Evolutionary conservation across 2,797 vertebrate species (phyloP), one percentile per base, ranked within the genome.

Genomic region (Parambassis ranga): DNA sequence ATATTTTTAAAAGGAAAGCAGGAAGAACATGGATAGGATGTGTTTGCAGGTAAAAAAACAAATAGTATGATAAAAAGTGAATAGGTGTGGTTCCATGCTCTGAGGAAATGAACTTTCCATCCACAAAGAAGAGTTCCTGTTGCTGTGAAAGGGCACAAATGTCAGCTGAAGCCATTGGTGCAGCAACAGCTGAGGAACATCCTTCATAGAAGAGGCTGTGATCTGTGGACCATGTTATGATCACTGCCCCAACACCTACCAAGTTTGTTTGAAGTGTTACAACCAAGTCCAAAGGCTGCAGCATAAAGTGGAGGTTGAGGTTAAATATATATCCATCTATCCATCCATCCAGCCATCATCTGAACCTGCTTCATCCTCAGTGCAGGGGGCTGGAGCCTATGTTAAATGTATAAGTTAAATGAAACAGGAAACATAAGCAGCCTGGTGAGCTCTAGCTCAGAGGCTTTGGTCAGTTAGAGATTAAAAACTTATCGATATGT

Each of bases 31-130:
- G 36, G 60, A 22, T 8, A 30, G 32, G 37, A 8, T 3, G 10
- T 37, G n/a, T 48, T 51, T 20, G 3, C 3, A 7, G 9, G 6
- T 13, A 18, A 48, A 32, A 46, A 43, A 41, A 67, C 35, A 46
- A 39, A 41, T 1, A 7, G 28, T 20, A 33, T 48, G 20, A 46
- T 23, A 33, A 44, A 44, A 71, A 63, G 37, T 23, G n/a, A 56
- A 32, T 55, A 65, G 71, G 78, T 69, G 80, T 51, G 68, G 53
- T 47, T 65, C 42, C 78, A 75, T 83, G 78, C 77, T 79, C 77
- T 65, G 56, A 74, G 83, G 70, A 83, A 81, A 77, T 50, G 14
- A 48, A 51, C 76, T 81, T 87, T 79, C 81, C 14, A 62, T 75
- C 65, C 67, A 31, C 49, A 69, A 77, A 75, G 81, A 82, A 81